Evolutionary conservation across 2,888 invertebrate species (phyloP).

Genomic region (Dermolepida albohirtum): DNA sequence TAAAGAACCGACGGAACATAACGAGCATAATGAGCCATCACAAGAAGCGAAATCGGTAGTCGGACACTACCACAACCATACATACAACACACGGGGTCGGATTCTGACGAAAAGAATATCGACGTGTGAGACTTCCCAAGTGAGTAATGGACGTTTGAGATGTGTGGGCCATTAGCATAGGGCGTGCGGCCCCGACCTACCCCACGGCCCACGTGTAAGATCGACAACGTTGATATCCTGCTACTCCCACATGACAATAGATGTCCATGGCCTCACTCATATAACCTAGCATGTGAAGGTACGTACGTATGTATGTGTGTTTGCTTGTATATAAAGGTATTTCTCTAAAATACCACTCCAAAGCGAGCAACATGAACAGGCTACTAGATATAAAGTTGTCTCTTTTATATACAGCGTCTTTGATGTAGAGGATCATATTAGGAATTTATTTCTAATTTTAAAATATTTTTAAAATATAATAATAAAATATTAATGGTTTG

Average conservation of each 20-base stretch:
- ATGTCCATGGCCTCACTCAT: slow-evolving; percentile 42
- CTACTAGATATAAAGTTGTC: too few relatives aligned
- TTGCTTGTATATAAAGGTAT: too few relatives aligned
- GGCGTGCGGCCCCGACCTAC: slow-evolving; percentile 56
- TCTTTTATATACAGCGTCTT: too few relatives aligned
- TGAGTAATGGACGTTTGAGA: slow-evolving; percentile 50
- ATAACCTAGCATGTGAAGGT: slow-evolving; percentile 4
- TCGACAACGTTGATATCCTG: slow-evolving; percentile 49
- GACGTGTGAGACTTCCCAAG: slow-evolving; percentile 41
- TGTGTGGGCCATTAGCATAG: slow-evolving; percentile 57
- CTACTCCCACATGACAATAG: slow-evolving; percentile 50
- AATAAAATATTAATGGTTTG: too few relatives aligned
- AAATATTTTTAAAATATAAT: too few relatives aligned
- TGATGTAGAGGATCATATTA: too few relatives aligned
- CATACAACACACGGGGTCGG: slow-evolving; percentile 2
- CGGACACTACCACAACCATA: slow-evolving; percentile 4
- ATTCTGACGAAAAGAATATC: slow-evolving; percentile 36
- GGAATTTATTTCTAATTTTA: too few relatives aligned
- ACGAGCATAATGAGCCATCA: slow-evolving; percentile 11
- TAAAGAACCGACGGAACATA: slow-evolving; percentile 7
- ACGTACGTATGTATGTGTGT: slow-evolving; percentile 10
- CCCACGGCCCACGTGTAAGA: slow-evolving; percentile 56
- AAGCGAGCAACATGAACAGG: not conserved
- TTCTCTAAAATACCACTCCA: slow-evolving; percentile 11
- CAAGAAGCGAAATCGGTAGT: not conserved